Evolutionary conservation across 2,888 invertebrate species (phyloP).

Genomic region (Thyatira batis): DNA sequence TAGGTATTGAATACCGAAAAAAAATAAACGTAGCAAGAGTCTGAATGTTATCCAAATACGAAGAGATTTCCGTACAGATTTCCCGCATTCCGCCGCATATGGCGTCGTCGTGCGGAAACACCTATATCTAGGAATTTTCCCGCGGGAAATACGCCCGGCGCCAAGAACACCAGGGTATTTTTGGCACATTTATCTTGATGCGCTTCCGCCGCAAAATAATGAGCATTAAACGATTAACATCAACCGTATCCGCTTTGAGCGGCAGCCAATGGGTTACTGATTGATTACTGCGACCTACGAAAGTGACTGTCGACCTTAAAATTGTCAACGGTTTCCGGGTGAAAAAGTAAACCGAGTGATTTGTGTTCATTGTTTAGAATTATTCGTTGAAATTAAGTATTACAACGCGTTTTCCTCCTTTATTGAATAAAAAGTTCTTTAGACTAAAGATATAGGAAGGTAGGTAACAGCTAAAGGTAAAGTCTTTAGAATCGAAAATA

Average conservation of each 20-base stretch:
- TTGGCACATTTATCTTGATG: conserved; percentile 56
- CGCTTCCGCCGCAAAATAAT: conserved; percentile 45
- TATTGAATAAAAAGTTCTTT: not conserved
- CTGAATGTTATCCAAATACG: conserved; percentile 42
- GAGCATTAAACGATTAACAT: conserved; percentile 60
- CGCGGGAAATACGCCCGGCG: conserved; percentile 27
- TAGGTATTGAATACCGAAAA: conserved; percentile 25
- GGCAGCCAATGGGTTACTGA: conserved; percentile 46
- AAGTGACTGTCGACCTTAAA: not conserved
- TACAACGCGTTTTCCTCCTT: not conserved
- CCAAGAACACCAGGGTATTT: conserved; percentile 28
- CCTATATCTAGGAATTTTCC: conserved; percentile 50
- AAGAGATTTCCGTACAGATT: conserved; percentile 59
- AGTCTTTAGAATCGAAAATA: not conserved
- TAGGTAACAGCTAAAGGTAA: no score
- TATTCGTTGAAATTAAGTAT: not conserved
- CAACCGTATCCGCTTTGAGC: conserved; percentile 54
- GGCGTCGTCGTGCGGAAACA: conserved; percentile 44
- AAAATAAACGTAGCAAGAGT: conserved; percentile 39
- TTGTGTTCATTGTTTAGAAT: not conserved
- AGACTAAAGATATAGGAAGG: no score
- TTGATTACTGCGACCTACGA: conserved; percentile 46
- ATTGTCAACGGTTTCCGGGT: conserved; percentile 23
- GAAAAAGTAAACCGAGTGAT: conserved; percentile 19
- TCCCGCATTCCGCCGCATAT: conserved; percentile 43